These are phyloP conservation scores for Stegostoma tigrinum DNA, from an alignment of 2,113 vertebrate species.

Conservation along the genomic window DNA sequence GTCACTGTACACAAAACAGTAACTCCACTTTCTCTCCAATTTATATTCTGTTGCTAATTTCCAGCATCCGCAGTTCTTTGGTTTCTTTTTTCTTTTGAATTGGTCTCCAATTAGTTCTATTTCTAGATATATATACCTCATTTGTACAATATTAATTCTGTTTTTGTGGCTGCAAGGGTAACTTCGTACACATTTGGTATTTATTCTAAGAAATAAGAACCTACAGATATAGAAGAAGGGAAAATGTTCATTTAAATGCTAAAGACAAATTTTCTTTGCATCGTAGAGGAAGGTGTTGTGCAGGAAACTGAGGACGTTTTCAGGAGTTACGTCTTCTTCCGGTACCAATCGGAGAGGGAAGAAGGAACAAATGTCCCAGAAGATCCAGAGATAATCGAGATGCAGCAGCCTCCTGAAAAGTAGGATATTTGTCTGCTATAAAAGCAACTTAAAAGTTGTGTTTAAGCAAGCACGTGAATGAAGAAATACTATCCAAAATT, in stretches of 20 bases:
- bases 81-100: no score
- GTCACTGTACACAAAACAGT: no score
- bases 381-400: constrained; percentile 56
- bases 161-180: neutral
- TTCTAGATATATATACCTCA: no score
- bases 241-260: no score
- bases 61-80: no score
- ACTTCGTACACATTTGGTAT: neutral
- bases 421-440: constrained; percentile 37
- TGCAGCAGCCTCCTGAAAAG: constrained; percentile 50
- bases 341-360: constrained; percentile 56
- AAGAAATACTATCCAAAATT: neutral
- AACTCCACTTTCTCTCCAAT: no score
- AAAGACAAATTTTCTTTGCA: constrained; percentile 8
- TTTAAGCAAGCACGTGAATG: neutral
- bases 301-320: constrained; percentile 61
- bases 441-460: neutral
- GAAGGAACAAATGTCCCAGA: constrained; percentile 47
- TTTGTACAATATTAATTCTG: neutral
- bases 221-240: no score
- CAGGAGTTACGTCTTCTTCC: constrained; percentile 57
- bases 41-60: no score
- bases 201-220: neutral
- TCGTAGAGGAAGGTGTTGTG: constrained; percentile 57
- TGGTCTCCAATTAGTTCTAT: no score